A percentile compares a stretch with the other conserved stretches of the same genome.
These are phyloP conservation scores for Palloptera scutellata DNA, from an alignment of 2,888 invertebrate species.

Conservation along the genomic window DNA sequence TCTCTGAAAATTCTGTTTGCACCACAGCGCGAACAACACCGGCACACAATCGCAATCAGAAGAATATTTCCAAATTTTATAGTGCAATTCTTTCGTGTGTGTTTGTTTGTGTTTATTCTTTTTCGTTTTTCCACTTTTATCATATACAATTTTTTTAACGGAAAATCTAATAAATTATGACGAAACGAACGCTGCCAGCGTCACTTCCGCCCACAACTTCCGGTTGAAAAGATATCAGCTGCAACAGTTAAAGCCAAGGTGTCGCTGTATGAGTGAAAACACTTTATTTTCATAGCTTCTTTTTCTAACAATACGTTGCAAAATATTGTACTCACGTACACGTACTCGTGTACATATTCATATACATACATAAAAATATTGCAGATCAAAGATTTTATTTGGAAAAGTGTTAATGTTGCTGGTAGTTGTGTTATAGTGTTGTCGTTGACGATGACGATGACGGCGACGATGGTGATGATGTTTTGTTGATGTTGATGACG, in stretches of 20 bases:
- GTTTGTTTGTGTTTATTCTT: not conserved
- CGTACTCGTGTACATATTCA: too few species aligned
- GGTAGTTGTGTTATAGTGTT: not conserved
- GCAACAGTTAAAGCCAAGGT: not conserved
- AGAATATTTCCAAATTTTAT: constrained; percentile 17
- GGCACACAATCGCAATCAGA: too few species aligned
- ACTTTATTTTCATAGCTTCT: constrained; percentile 15
- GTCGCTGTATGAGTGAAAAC: not conserved
- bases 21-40: too few species aligned
- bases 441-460: not conserved
- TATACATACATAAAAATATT: too few species aligned
- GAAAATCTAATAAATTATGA: constrained; percentile 34
- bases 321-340: not conserved
- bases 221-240: constrained; percentile 2
- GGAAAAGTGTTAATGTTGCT: constrained; percentile 2
- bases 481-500: constrained; percentile 5
- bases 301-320: not conserved
- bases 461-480: not conserved
- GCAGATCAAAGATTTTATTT: constrained; percentile 19
- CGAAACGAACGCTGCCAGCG: constrained; percentile 12
- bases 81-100: not conserved
- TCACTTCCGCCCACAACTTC: constrained; percentile 27
- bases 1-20: too few species aligned
- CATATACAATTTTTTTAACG: constrained; percentile 21
- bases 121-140: constrained; percentile 19